A percentile compares a stretch with the other conserved stretches of the same genome.
phyloP scores from a whole-genome alignment of 1,140 invertebrate genomes.

The Atta colombica region DNA sequence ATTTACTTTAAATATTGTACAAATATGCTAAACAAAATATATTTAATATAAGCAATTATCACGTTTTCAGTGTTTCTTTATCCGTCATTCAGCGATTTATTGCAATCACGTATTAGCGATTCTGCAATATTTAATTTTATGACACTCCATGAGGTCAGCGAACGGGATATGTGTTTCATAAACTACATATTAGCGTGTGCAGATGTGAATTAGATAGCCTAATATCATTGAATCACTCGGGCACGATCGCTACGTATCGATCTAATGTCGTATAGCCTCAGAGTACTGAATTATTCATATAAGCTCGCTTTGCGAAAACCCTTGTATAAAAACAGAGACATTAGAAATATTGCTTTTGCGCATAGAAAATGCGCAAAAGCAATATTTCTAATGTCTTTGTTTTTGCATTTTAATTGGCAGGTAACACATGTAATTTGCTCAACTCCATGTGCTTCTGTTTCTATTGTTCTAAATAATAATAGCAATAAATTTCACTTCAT shows the following conservation, averaged over 20 bases:
- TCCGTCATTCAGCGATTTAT: background rate
- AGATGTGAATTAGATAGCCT: slow-evolving; percentile 16
- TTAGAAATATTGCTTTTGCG: background rate
- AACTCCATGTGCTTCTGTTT: background rate
- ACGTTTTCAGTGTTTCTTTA: too few relatives aligned
- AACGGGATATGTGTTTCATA: slow-evolving; percentile 3
- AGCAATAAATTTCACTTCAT: background rate
- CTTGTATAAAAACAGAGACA: background rate
- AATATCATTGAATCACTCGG: slow-evolving; percentile 24
- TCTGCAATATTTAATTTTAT: slow-evolving; percentile 29
- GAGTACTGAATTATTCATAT: slow-evolving; percentile 24
- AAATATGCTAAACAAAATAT: too few relatives aligned
- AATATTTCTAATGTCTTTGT: too few relatives aligned
- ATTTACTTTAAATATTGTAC: too few relatives aligned
- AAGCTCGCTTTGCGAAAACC: background rate
- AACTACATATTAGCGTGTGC: slow-evolving; percentile 1
- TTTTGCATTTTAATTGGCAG: slow-evolving; percentile 30
- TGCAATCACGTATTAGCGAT: background rate
- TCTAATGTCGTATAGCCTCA: background rate
- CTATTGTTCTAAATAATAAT: background rate
- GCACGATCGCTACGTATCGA: slow-evolving; percentile 17
- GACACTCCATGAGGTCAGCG: slow-evolving; percentile 7
- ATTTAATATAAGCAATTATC: too few relatives aligned
- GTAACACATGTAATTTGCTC: background rate
- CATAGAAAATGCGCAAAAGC: background rate